Base-by-base conservation (phyloP, 1,140 invertebrate genomes). In the Drosophila triauraria region DNA sequence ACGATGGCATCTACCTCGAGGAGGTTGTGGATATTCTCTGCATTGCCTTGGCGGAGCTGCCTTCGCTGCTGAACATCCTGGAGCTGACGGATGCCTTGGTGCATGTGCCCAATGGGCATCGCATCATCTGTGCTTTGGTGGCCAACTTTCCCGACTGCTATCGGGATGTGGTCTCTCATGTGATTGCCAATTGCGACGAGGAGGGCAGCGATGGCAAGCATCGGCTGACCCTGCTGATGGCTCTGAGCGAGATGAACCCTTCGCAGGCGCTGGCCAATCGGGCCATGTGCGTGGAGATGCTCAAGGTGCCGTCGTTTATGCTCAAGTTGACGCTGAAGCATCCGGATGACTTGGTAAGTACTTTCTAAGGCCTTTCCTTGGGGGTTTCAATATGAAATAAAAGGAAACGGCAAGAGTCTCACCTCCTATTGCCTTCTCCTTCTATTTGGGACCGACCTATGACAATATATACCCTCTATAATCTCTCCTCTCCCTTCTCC, bases 1-100 rank as follows among this genome's bases (percentile, higher is more conserved):
- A 99, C 87, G 98, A 98, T 94, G 96, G 96, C 76, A 97, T 99
- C 2, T 99, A 99, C 90, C 94, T 98, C 65, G 98, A 99, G 92
- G 98, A 99, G 94, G 97, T 99, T 40, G 96, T 97, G 59, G 98
- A 99, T 94, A 97, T 99, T 0, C 95, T 99, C 15, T 98, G 97
- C 92, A 99, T 99, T 80, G 98, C 97, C 30, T 93, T 98, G 43
- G 96, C 97, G 12, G 98, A 99, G 93, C 93, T 99, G 38, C 98
- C 98, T 10, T 96, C 97, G 51, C 93, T 99, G 6, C 93, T 99
- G 2, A 97, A 97, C 32, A 96, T 98, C 51, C 94, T 96, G 60
- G 97, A 98, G 71, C 95, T 97, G 48, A 94, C 95, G 1, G 98
- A 99, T 94, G 97, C 97, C 1, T 92, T 99, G 7, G 93, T 99